These are phyloP conservation scores for Melanaphis sacchari DNA, from an alignment of 1,140 invertebrate genomes.

Conservation along the genomic window DNA sequence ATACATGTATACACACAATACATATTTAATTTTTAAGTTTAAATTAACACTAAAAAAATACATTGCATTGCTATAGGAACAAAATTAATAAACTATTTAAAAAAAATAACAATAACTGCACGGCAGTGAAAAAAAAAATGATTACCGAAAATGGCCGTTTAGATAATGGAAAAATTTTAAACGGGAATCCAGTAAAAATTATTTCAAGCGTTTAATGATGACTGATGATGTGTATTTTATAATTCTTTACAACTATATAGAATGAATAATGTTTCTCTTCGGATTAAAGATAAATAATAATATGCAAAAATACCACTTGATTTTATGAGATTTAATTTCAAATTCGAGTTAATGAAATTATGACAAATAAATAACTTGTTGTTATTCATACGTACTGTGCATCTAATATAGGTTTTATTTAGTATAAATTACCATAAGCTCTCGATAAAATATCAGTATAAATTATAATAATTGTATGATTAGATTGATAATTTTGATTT, in stretches of 20 bases:
- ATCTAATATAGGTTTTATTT: not conserved
- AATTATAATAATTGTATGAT: not conserved
- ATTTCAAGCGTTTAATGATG: not conserved
- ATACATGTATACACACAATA: not conserved
- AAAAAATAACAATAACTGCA: not conserved
- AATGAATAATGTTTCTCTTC: not conserved
- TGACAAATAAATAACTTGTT: not conserved
- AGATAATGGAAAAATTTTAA: not conserved
- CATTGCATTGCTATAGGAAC: not conserved
- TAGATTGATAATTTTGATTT: not conserved
- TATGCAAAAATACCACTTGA: not conserved
- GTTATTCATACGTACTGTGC: not conserved
- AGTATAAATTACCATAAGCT: not conserved
- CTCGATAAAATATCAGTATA: not conserved
- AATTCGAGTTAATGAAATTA: not conserved
- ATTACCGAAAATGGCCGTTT: not conserved
- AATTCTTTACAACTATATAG: not conserved
- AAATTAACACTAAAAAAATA: too few relatives aligned
- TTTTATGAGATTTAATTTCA: not conserved
- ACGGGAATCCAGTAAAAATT: not conserved
- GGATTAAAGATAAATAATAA: not conserved
- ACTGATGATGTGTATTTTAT: not conserved
- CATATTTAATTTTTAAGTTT: not conserved
- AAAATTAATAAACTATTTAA: not conserved
- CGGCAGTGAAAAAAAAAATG: not conserved